Evolutionary conservation across 2,888 invertebrate genomes (phyloP), one percentile per base, ranked within the genome.

Genomic region (Drosophila formosana): DNA sequence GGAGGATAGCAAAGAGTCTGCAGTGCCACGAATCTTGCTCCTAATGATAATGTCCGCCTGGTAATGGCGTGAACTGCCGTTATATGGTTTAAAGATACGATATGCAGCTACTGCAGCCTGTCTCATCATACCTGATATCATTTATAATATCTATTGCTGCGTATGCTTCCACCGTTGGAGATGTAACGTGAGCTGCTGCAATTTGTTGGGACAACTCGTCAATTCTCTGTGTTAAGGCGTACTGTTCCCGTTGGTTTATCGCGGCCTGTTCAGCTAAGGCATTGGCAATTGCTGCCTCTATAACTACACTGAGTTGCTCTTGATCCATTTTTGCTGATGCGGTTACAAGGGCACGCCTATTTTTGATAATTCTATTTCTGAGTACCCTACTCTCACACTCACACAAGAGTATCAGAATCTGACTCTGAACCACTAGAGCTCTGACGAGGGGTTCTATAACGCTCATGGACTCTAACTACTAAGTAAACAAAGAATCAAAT

Each of bases 21-120:
- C 46, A 5, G 46, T 6, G 7, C 46, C 26, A 13, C 46, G 6
- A 6, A 46, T 46, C 26, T 46, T 46, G 11, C 46, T 46, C 13
- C 46, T 46, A 7, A 46, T 46, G 8, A 46, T 46, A 23, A 46
- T 46, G 4, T 25, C 46, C 3, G 23, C 46, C 46, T 46, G 46
- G 46, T 46, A 46, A 7, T 46, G 23, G 46, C 46, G 46, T 25
- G 46, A 46, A 25, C 46, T 46, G 46, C 26, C 25, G 25, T 46
- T 46, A 46, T 46, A 23, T 46, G 46, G 46, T 11, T 25, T 46
- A 23, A 46, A 46, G 8, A 46, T 46, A 26, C 4, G 11, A 26
- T 46, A 26, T 3, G 46, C 25, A 9, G 46, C 46, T 2, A 46
- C 25, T 8, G 46, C 32, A 6, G 32, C 32, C 8, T 32, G 32